Conservation (phyloP, 2,113 vertebrate species). For the Sorex fumeus region DNA sequence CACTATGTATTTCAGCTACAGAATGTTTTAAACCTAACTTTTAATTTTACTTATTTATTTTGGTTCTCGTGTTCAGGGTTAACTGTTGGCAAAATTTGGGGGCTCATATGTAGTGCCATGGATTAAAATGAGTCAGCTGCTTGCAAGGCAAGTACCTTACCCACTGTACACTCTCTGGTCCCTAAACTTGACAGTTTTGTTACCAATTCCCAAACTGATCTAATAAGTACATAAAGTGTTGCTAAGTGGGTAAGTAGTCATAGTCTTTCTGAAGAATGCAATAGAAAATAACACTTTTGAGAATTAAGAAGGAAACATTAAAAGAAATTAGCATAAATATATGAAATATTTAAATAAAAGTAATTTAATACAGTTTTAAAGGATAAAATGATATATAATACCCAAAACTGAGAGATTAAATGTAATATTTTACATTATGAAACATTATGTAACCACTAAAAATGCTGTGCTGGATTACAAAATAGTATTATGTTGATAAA, state of each 20-base stretch:
- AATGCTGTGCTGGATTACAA: conserved; percentile 3
- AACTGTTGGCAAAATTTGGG: too few species aligned
- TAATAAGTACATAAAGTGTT: background rate
- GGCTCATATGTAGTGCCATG: too few species aligned
- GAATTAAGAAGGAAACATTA: background rate
- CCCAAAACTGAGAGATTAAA: conserved; percentile 14
- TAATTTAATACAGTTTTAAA: background rate
- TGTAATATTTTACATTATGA: background rate
- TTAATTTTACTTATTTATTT: too few species aligned
- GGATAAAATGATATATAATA: background rate
- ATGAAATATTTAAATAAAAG: conserved; percentile 1
- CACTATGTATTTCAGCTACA: background rate
- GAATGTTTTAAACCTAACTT: too few species aligned
- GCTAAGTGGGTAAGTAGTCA: background rate
- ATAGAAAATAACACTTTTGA: background rate
- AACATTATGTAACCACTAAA: background rate
- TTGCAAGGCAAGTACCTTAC: too few species aligned
- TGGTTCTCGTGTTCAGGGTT: too few species aligned
- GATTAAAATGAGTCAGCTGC: too few species aligned
- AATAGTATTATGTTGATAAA: background rate
- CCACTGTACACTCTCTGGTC: too few species aligned
- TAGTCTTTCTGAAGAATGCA: conserved; percentile 17
- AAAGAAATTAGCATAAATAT: background rate
- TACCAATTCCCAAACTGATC: background rate
- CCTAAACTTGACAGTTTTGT: conserved; percentile 35